Evolutionary conservation across 2,113 vertebrate genomes (phyloP), one percentile per base, ranked within the genome.

Genomic region (Chrysemys picta): DNA sequence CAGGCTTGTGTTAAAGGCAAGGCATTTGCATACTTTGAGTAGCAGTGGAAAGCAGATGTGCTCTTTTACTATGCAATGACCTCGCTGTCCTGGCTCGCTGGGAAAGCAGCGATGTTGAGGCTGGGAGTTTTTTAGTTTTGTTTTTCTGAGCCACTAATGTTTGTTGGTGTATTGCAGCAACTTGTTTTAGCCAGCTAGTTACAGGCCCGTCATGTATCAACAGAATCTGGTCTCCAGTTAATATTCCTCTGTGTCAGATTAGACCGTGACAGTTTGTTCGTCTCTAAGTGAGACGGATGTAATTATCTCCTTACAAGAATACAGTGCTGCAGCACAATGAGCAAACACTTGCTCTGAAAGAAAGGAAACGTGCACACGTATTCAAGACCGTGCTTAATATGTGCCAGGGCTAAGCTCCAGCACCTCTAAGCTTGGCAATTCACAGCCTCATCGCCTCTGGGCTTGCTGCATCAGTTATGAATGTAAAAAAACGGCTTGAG

Each of bases 211-310:
- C 24, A 38, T 31, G 21, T 72, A 84, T 89, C 93, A 89, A 2
- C 35, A 93, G 75, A 35, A 1, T 89, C 89, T 89, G 78, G 84
- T 92, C 89, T 95, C 83, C 84, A 69, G 78, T 96, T 93, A 89
- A 69, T 84, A 84, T 89, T 86, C 95, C 93, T 94, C 88, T 94
- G 27, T 96, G 91, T 91, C 78, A 92, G 56, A 93, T 89, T 88
- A 69, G 75, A 8, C 49, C 76, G 79, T 80, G 93, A 52, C 56
- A 88, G 56, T 47, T 24, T 59, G 54, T 85, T 86, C 84, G 31
- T 82, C 50, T 92, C 86, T 31, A 12, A 25, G n/a, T 31, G 89
- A 91, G 93, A 82, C 31, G 42, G 81, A 76, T 91, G 84, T 80
- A 59, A 91, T 93, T 86, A 84, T 80, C 12, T 12, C 52, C 47